These are phyloP conservation scores for Pomacea canaliculata DNA, from an alignment of 2,888 invertebrate species.

Conservation along the genomic window DNA sequence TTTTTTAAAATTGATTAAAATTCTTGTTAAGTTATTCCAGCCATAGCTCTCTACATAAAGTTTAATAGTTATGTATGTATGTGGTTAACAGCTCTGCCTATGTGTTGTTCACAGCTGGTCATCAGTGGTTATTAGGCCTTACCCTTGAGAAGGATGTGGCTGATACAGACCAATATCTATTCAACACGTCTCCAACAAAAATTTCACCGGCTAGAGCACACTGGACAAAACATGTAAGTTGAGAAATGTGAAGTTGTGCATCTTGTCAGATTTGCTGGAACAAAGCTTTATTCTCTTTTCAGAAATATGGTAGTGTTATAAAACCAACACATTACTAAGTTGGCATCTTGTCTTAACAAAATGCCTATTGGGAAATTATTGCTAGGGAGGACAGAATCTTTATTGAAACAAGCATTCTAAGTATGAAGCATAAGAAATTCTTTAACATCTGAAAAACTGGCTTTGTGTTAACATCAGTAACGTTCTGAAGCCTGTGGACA, in stretches of 20 bases:
- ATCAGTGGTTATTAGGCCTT: conserved; percentile 79
- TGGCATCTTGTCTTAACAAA: too few relatives aligned
- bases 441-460: too few relatives aligned
- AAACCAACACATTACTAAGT: neutral
- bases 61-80: too few relatives aligned
- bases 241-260: neutral
- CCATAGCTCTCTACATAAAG: too few relatives aligned
- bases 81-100: neutral
- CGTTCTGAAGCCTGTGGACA: neutral
- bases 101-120: conserved; percentile 72
- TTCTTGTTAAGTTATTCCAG: too few relatives aligned
- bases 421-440: neutral
- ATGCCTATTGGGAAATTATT: too few relatives aligned
- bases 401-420: too few relatives aligned
- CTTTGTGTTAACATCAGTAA: neutral
- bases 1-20: too few relatives aligned
- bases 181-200: conserved; percentile 77
- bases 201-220: conserved; percentile 69
- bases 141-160: conserved; percentile 77
- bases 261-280: too few relatives aligned
- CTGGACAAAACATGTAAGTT: conserved; percentile 57
- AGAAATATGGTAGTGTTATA: neutral
- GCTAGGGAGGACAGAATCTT: too few relatives aligned
- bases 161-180: conserved; percentile 80
- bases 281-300: neutral